Evolutionary conservation across 2,113 vertebrate species (phyloP), one percentile per base, ranked within the genome.

Genomic region (Hylia prasina): DNA sequence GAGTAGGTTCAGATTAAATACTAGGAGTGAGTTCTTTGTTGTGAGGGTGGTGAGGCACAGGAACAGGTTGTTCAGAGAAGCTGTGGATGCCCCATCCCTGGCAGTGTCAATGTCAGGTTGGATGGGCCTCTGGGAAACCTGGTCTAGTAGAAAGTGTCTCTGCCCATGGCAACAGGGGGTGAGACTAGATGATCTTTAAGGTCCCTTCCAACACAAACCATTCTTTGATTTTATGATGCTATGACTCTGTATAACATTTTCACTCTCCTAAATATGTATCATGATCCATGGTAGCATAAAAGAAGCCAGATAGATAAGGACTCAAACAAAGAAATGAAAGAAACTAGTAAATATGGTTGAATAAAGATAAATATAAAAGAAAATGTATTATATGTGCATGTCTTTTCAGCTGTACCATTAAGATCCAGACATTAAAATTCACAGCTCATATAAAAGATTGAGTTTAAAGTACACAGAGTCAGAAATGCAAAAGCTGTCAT

Each of bases 81-180:
- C 3, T 48, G n/a, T 39, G 20, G 24, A 17, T 63, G 30, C 3
- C 10, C 7, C 40, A 40, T 30, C 16, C 11, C 6, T 6, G 19
- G 23, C n/a, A 61, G 10, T 28, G 8, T 39, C 15, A 69, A 45
- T 30, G 47, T 13, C 24, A 25, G 16, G 13, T 2, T 25, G 16
- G 20, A 30, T 47, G 30, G 24, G 10, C 8, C 33, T 70, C 39
- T 30, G 40, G 35, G 19, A 10, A 45, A 4, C 19, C 10, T 54
- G 30, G 11, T 47, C 65, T 30, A 30, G 13, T 21, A 24, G 30
- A 47, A 54, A 12, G 5, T 47, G n/a, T 70, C 13, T 14, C n/a
- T 47, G 30, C 30, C 47, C 39, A 28, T 17, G n/a, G n/a, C 13
- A n/a, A 11, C 0, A 1, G 10, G 8, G 5, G 6, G 8, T 53